Base-by-base conservation (phyloP, 2,797 vertebrate species). In the Channa striata region DNA sequence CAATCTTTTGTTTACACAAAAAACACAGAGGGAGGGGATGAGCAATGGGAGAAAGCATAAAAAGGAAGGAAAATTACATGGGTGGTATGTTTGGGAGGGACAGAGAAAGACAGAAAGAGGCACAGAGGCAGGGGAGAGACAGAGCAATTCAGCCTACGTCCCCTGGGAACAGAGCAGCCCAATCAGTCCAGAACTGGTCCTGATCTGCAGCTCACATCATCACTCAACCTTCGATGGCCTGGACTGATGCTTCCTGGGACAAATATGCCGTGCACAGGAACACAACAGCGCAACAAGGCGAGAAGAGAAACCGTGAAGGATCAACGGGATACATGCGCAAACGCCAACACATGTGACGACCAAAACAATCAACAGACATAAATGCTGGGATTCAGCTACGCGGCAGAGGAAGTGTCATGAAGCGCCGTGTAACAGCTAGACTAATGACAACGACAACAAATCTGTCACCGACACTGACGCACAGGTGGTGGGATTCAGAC, bases 1-100 rank as follows among this genome's bases (percentile, higher is more conserved):
- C 80, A 89, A 85, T 90, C 71, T 69, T 81, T 77, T 88, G 86
- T 83, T 91, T 87, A 71, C 54, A 60, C 21, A 68, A 36, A 62
- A 23, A 68, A 36, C 60, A 40, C 16, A 23, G 23, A 57, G 11
- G 13, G 17, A 47, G 33, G 44, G 12, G 42, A 6, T 7, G 21
- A 14, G 7, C 52, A 14, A 49, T 17, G 19, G 37, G 48, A 36
- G 49, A 72, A 39, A 72, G 72, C 70, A 82, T 53, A 70, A 70
- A 72, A 77, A 59, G 23, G 14, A 73, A 60, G n/a, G 72, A 63
- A 62, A 74, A 77, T 59, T 25, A 66, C 37, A 62, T 37, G 61
- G 59, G 50, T 59, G 58, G 47, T 40, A 59, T 25, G 36, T 66
- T 25, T 42, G 47, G 72, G 57, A 34, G 47, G 56, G 56, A 46